A percentile compares a stretch with the other conserved stretches of the same genome.
Conservation (phyloP, 37 sponge, comb jelly and placozoan species). For the Chondrilla cf. caribensis region DNA sequence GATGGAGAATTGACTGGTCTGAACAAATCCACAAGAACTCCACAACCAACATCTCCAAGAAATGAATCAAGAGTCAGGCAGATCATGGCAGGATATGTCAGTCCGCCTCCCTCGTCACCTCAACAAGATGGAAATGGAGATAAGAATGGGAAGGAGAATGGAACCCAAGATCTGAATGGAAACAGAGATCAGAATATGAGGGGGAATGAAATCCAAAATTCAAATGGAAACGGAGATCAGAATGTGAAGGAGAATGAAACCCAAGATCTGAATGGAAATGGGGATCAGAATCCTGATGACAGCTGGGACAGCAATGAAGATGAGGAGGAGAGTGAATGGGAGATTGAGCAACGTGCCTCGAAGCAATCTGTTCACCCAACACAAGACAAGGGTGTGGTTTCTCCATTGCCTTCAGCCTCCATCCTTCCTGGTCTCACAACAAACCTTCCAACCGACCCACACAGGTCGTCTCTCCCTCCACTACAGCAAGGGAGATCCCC, state of each 20-base stretch:
- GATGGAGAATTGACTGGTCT: too few relatives aligned
- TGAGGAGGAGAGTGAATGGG: constrained; percentile 18
- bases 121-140: neutral
- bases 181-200: neutral
- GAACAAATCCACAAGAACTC: too few relatives aligned
- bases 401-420: neutral
- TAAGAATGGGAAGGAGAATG: neutral
- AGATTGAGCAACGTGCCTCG: neutral
- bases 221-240: neutral
- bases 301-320: constrained; percentile 2
- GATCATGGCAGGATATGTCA: too few relatives aligned
- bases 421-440: neutral
- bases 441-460: neutral
- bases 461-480: constrained; percentile 4
- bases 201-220: neutral
- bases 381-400: neutral
- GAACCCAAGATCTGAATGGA: neutral
- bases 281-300: neutral
- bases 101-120: too few relatives aligned
- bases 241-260: neutral
- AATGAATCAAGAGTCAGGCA: too few relatives aligned
- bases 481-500: neutral
- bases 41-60: too few relatives aligned
- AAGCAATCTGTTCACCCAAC: neutral
- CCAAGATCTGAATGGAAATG: neutral